These are phyloP conservation scores for Lymantria monacha DNA, from an alignment of 2,888 invertebrate genomes.

Conservation along the genomic window DNA sequence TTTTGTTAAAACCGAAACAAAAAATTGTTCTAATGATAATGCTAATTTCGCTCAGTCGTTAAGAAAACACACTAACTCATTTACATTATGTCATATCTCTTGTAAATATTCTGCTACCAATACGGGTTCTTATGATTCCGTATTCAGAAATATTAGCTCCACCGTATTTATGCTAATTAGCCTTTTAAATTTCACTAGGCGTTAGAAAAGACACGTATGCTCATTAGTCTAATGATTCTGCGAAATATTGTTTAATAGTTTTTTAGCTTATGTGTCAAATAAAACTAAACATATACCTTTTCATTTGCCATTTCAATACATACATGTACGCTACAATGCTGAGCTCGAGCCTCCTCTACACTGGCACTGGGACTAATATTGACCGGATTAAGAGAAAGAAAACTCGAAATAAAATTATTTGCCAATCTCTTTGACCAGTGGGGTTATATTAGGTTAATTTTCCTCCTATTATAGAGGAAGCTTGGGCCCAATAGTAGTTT, in stretches of 20 bases:
- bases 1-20: constrained; percentile 52
- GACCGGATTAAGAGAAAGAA: no score
- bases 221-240: constrained; percentile 31
- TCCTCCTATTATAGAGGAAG: no score
- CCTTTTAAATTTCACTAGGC: constrained; percentile 32
- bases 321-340: no score
- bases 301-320: no score
- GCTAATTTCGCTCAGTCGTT: constrained; percentile 62
- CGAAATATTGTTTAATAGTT: constrained; percentile 15
- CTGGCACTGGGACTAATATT: no score
- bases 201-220: constrained; percentile 24
- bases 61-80: constrained; percentile 65
- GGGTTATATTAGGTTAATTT: no score
- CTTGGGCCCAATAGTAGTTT: no score
- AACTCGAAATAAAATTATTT: no score
- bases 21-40: constrained; percentile 61
- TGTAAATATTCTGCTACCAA: constrained; percentile 68
- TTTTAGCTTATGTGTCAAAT: constrained; percentile 12
- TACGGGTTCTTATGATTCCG: constrained; percentile 43
- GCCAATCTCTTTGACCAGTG: no score
- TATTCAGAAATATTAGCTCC: constrained; percentile 42
- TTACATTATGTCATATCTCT: constrained; percentile 71
- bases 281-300: no score
- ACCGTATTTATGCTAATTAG: constrained; percentile 34
- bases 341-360: no score